Conservation (phyloP, 2,113 vertebrate genomes). For the Hepsetus odoe region DNA sequence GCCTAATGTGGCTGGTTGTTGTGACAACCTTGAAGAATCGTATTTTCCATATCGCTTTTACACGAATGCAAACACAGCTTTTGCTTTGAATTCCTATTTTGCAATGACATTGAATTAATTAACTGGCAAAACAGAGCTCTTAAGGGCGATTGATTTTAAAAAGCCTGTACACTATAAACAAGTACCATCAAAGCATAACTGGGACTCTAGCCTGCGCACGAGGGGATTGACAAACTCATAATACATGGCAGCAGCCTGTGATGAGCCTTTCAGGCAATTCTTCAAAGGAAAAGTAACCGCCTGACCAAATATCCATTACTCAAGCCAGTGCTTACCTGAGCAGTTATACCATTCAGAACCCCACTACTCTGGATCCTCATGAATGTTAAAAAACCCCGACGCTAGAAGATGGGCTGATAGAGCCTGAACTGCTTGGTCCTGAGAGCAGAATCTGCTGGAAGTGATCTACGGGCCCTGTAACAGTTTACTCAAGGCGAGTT, state of each 20-base stretch:
- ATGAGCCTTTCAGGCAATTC: constrained; percentile 26
- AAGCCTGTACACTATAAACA: constrained; percentile 28
- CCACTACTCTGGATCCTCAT: background rate
- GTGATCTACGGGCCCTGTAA: background rate
- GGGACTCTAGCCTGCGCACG: background rate
- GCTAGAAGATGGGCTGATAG: background rate
- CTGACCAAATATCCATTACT: constrained; percentile 10
- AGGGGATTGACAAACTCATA: constrained; percentile 3
- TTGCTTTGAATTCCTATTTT: constrained; percentile 43
- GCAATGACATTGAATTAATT: constrained; percentile 40
- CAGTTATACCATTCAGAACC: background rate
- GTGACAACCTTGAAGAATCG: constrained; percentile 31
- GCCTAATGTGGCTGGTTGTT: constrained; percentile 33
- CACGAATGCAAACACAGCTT: constrained; percentile 34
- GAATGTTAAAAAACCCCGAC: background rate
- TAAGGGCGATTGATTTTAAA: constrained; percentile 29
- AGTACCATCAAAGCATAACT: constrained; percentile 44
- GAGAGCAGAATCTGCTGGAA: background rate
- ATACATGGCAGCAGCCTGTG: background rate
- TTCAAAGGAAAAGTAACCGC: constrained; percentile 30
- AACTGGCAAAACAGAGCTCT: constrained; percentile 25
- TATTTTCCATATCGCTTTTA: constrained; percentile 35
- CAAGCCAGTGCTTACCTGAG: background rate
- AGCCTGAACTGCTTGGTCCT: background rate
- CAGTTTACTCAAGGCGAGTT: constrained; percentile 16